These are phyloP conservation scores for Anoplopoma fimbria DNA, from an alignment of 2,113 vertebrate species.

Conservation along the genomic window DNA sequence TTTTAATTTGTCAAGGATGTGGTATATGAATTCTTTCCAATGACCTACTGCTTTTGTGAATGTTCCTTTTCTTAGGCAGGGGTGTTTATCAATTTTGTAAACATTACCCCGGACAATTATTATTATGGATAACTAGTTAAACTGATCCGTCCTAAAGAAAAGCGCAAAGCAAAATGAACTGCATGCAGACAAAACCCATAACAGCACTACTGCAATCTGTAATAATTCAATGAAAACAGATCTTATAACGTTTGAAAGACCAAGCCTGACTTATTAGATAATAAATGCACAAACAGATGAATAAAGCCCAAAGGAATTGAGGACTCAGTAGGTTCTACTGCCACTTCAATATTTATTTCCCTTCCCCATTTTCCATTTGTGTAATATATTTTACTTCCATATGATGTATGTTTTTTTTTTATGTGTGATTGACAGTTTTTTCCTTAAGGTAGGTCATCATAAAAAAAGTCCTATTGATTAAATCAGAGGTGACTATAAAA, in stretches of 20 bases:
- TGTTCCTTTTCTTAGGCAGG: background rate
- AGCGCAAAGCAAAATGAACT: background rate
- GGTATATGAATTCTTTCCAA: background rate
- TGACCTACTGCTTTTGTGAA: conserved; percentile 14
- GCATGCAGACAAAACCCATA: background rate
- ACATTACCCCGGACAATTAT: background rate
- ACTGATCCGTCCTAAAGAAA: conserved; percentile 50
- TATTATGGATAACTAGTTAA: background rate
- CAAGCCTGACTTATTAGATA: background rate
- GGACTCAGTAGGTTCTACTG: background rate
- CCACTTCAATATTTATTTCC: background rate
- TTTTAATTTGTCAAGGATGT: conserved; percentile 3
- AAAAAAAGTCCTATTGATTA: background rate
- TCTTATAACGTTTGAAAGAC: background rate
- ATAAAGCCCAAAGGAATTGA: background rate
- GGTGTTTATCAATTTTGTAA: background rate
- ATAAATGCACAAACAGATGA: conserved; percentile 13
- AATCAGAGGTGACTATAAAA: background rate
- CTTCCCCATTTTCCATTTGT: background rate
- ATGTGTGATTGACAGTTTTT: background rate
- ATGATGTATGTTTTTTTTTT: background rate
- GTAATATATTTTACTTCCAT: background rate
- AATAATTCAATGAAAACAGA: background rate
- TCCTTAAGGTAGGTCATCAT: background rate
- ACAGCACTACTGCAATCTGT: background rate